phyloP scores from a whole-genome alignment of 1,140 invertebrate genomes.

The Panagrolaimus sp. region DNA sequence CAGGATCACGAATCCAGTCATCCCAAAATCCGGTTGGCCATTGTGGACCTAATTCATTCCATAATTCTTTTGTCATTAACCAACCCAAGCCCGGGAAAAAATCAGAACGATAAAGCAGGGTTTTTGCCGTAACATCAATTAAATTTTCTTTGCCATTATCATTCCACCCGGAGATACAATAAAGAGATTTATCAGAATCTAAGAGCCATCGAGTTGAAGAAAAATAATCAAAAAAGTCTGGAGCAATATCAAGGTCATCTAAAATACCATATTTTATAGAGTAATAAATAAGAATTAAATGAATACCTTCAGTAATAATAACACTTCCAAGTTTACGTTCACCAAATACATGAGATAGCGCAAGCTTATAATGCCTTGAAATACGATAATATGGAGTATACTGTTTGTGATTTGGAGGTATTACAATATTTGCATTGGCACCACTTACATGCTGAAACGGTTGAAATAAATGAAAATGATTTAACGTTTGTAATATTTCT shows the following conservation, averaged over 20 bases:
- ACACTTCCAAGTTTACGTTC: conserved; percentile 75
- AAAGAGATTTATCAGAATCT: conserved; percentile 74
- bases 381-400: conserved; percentile 96
- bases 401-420: conserved; percentile 81
- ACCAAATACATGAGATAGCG: conserved; percentile 82
- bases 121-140: conserved; percentile 60
- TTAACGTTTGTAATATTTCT: neutral
- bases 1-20: conserved; percentile 93
- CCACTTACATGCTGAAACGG: conserved; percentile 70
- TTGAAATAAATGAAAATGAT: neutral
- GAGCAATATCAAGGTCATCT: conserved; percentile 92
- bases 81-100: conserved; percentile 98
- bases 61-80: conserved; percentile 64
- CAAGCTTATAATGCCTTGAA: conserved; percentile 90
- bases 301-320: conserved; percentile 84
- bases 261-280: conserved; percentile 58
- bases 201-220: conserved; percentile 81
- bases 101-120: conserved; percentile 82
- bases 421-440: conserved; percentile 77
- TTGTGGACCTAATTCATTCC: conserved; percentile 77
- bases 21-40: conserved; percentile 98
- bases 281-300: neutral
- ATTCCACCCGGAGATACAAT: conserved; percentile 85
- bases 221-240: conserved; percentile 96
- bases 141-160: conserved; percentile 84